These are phyloP conservation scores for Mamestra brassicae DNA, from an alignment of 2,888 invertebrate species.

Conservation along the genomic window DNA sequence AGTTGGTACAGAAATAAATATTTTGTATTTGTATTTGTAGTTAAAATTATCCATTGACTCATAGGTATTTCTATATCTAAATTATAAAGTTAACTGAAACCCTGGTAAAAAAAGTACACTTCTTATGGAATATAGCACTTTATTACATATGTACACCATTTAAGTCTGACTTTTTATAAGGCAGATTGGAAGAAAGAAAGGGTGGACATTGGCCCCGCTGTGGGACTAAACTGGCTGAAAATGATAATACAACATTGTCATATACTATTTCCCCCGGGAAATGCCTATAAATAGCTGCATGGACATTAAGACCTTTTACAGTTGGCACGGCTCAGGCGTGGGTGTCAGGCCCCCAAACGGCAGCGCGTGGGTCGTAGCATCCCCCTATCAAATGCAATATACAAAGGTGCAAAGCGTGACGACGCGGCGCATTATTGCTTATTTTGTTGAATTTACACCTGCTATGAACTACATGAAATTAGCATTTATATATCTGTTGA, in stretches of 20 bases:
- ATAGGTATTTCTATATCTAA: background rate
- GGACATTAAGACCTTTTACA: conserved; percentile 22
- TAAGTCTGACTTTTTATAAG: background rate
- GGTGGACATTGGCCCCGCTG: background rate
- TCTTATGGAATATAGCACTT: background rate
- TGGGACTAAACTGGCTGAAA: background rate
- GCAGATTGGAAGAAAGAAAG: background rate
- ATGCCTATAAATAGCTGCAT: conserved; percentile 36
- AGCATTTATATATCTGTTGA: background rate
- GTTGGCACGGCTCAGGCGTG: conserved; percentile 2
- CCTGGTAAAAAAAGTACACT: background rate
- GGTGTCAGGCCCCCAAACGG: conserved; percentile 13
- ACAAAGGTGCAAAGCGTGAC: conserved; percentile 26
- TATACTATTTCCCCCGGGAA: conserved; percentile 7
- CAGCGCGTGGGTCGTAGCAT: conserved; percentile 35
- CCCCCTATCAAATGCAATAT: conserved; percentile 22
- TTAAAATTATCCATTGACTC: too few relatives aligned
- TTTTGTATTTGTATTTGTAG: background rate
- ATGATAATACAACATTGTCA: background rate
- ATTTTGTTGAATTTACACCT: background rate
- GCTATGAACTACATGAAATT: background rate
- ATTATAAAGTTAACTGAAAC: background rate
- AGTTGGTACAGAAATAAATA: too few relatives aligned
- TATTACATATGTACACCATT: too few relatives aligned
- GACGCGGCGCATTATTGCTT: background rate